These are phyloP conservation scores for Drosophila burlai DNA, from an alignment of 1,140 invertebrate species.

Conservation along the genomic window DNA sequence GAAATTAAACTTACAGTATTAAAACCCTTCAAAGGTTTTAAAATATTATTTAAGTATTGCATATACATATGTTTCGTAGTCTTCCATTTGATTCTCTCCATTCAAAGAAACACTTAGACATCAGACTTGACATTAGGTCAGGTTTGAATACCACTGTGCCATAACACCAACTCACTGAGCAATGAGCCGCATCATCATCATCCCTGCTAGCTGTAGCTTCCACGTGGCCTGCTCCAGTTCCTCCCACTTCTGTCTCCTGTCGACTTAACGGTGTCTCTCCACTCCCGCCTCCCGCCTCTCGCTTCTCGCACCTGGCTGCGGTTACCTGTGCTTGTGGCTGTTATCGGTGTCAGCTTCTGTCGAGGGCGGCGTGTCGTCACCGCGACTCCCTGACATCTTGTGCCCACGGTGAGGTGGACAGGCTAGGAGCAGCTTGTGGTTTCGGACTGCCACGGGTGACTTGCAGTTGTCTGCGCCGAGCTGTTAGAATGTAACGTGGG, in stretches of 20 bases:
- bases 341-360: conserved; percentile 50
- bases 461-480: conserved; percentile 24
- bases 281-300: background rate
- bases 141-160: conserved; percentile 15
- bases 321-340: conserved; percentile 17
- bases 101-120: too few species aligned
- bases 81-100: background rate
- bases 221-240: conserved; percentile 32
- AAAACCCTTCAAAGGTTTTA: background rate
- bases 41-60: background rate
- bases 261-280: conserved; percentile 38
- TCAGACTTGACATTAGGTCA: background rate
- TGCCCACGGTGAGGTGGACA: conserved; percentile 54
- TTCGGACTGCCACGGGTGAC: conserved; percentile 31
- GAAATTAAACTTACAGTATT: background rate
- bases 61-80: background rate
- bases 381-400: conserved; percentile 39
- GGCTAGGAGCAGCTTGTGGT: conserved; percentile 37
- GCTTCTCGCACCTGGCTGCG: conserved; percentile 24
- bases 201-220: conserved; percentile 5
- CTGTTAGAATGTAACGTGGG: conserved; percentile 45
- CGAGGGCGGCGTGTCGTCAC: conserved; percentile 34
- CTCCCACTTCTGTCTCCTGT: conserved; percentile 54
- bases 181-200: conserved; percentile 31
- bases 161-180: conserved; percentile 11